A percentile compares a stretch with the other conserved stretches of the same genome.
These are phyloP conservation scores for Colinus virginianus DNA, from an alignment of 2,113 vertebrate species.

Conservation along the genomic window DNA sequence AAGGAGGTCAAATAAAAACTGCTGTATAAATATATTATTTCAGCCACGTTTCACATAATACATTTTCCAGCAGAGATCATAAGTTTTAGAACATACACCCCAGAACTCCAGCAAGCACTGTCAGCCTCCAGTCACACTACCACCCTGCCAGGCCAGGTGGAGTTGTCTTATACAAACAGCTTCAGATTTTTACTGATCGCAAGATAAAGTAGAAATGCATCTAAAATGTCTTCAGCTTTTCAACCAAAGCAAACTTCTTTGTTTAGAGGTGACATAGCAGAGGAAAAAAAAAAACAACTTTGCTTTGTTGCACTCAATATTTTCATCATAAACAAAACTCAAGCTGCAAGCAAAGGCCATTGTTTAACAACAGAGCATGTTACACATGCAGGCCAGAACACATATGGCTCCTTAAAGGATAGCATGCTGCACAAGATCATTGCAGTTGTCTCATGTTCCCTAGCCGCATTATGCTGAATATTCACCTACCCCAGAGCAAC, in stretches of 20 bases:
- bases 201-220: background rate
- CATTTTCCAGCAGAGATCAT: background rate
- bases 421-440: background rate
- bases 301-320: background rate
- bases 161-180: background rate
- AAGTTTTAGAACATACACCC: background rate
- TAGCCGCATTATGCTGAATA: background rate
- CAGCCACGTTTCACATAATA: background rate
- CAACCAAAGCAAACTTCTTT: background rate
- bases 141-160: background rate
- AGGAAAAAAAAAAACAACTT: background rate
- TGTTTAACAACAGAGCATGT: background rate
- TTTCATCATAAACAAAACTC: background rate
- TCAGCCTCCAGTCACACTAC: background rate
- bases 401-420: background rate
- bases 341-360: constrained; percentile 1
- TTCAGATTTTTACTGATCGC: background rate
- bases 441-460: background rate
- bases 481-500: background rate
- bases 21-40: background rate
- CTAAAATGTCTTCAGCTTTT: background rate
- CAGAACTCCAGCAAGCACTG: background rate
- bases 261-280: background rate
- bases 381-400: background rate
- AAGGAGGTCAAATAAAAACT: background rate